Evolutionary conservation across 35 echinoderm and acorn worm species (phyloP).

Genomic region (Apostichopus parvimensis): DNA sequence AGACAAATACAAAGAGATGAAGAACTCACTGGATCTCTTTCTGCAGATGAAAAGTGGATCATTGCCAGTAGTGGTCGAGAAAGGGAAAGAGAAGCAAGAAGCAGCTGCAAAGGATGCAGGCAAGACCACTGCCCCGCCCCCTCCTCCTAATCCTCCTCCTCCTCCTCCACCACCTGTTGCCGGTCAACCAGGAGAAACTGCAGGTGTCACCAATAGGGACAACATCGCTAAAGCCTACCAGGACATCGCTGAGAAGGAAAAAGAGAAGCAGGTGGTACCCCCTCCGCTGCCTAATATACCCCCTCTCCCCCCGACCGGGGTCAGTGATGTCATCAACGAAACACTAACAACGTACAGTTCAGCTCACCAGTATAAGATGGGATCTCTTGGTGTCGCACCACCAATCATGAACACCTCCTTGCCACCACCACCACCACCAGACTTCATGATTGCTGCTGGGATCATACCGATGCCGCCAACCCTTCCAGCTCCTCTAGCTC

Average conservation of each 20-base stretch:
- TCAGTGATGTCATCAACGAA: conserved; percentile 37
- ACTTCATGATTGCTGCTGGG: conserved; percentile 20
- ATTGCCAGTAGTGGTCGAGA: conserved; percentile 33
- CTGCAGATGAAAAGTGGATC: conserved; percentile 49
- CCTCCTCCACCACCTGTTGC: background rate
- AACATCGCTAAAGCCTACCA: conserved; percentile 20
- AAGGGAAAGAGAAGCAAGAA: background rate
- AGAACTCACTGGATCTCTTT: conserved; percentile 37
- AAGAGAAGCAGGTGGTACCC: background rate
- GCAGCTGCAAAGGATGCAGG: background rate
- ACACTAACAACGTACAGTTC: conserved; percentile 31
- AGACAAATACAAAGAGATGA: conserved; percentile 45
- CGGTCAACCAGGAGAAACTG: background rate
- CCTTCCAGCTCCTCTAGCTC: conserved; percentile 2
- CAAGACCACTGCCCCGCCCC: background rate
- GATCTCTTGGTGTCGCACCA: background rate
- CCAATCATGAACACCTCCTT: conserved; percentile 38
- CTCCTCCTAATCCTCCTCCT: background rate
- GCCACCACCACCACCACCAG: conserved; percentile 35
- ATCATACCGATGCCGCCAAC: background rate
- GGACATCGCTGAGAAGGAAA: conserved; percentile 32
- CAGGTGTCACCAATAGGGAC: background rate
- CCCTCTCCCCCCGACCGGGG: background rate
- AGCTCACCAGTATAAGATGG: conserved; percentile 25
- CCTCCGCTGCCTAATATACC: background rate